A percentile compares a stretch with the other conserved stretches of the same genome.
phyloP scores from a whole-genome alignment of 2,888 invertebrate species.

The Euzophera pinguis region DNA sequence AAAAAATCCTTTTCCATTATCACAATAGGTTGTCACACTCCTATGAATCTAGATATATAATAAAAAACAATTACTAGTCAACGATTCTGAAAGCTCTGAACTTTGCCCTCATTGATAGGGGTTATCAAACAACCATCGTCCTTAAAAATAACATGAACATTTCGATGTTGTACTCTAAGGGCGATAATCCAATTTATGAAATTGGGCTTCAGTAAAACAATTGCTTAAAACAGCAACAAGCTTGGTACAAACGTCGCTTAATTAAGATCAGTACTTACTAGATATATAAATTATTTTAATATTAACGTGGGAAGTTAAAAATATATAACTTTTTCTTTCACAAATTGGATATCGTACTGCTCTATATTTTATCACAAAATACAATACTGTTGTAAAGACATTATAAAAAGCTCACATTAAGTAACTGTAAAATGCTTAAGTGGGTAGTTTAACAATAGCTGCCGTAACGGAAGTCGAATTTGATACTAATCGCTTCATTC shows the following conservation, averaged over 20 bases:
- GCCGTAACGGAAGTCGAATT: conserved; percentile 37
- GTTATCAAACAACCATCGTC: conserved; percentile 4
- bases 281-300: conserved; percentile 43
- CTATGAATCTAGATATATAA: too few species aligned
- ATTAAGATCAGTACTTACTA: conserved; percentile 41
- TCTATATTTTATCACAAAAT: conserved; percentile 42
- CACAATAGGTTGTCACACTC: too few species aligned
- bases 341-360: conserved; percentile 41
- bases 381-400: conserved; percentile 48
- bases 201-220: conserved; percentile 39
- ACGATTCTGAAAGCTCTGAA: not conserved
- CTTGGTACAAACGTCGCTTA: conserved; percentile 34
- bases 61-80: not conserved
- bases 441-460: conserved; percentile 46
- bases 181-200: conserved; percentile 57
- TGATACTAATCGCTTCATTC: conserved; percentile 35
- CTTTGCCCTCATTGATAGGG: not conserved
- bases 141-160: conserved; percentile 28
- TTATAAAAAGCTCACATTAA: conserved; percentile 71
- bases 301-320: conserved; percentile 36
- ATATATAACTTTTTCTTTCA: conserved; percentile 38
- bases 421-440: conserved; percentile 41
- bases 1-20: too few species aligned
- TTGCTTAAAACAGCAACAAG: conserved; percentile 65
- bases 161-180: conserved; percentile 46